Conservation (phyloP, 2,797 vertebrate genomes). For the Monodelphis domestica region DNA sequence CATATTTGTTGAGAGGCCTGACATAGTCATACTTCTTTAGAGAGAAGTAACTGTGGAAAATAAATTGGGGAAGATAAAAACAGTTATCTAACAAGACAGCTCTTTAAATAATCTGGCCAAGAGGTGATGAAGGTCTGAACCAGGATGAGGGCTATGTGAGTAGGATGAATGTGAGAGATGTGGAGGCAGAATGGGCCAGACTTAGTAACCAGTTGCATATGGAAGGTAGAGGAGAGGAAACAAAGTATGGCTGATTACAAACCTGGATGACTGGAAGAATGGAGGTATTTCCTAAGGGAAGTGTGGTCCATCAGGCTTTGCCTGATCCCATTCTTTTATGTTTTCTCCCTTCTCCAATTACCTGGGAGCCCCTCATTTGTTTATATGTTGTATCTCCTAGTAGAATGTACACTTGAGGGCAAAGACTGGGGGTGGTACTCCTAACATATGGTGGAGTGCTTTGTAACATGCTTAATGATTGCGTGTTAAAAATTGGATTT, state of each 20-base stretch:
- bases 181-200: not conserved
- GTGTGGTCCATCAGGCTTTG: not conserved
- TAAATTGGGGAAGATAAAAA: not conserved
- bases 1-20: not conserved
- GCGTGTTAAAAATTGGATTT: not conserved
- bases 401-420: not conserved
- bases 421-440: not conserved
- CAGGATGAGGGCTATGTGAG: not conserved
- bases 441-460: not conserved
- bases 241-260: not conserved
- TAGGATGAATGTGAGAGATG: not conserved
- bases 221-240: not conserved
- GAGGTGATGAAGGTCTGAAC: not conserved
- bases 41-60: not conserved
- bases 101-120: not conserved
- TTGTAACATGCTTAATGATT: not conserved
- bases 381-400: not conserved
- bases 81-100: not conserved
- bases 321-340: not conserved
- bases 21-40: not conserved
- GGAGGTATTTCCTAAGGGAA: not conserved
- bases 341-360: not conserved
- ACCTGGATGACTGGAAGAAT: not conserved
- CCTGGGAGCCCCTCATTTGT: not conserved
- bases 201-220: not conserved